Percentiles rank a stretch among this genome's conserved stretches.
Evolutionary conservation across 1,140 invertebrate genomes (phyloP).

Genomic region (Drosophila suzukii): DNA sequence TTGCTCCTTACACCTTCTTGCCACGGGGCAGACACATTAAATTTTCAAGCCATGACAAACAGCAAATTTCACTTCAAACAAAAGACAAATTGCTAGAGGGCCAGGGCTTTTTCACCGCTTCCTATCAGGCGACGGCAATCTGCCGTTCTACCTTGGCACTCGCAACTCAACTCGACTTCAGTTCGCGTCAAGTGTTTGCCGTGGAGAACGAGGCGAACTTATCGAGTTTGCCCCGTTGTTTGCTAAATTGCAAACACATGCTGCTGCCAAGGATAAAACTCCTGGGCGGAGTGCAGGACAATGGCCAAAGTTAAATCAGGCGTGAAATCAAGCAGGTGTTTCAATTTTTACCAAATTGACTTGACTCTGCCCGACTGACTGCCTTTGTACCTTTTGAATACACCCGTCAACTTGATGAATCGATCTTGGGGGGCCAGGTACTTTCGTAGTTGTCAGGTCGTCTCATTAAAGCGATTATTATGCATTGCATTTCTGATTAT

Average conservation of each 20-base stretch:
- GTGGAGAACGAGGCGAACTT: conserved; percentile 64
- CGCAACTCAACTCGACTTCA: conserved; percentile 13
- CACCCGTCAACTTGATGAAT: conserved; percentile 52
- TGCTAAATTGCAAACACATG: conserved; percentile 83
- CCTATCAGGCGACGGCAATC: conserved; percentile 68
- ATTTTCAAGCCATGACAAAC: conserved; percentile 67
- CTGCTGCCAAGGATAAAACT: conserved; percentile 47
- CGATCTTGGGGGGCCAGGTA: conserved; percentile 7
- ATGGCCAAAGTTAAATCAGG: conserved; percentile 80
- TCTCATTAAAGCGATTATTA: conserved; percentile 79
- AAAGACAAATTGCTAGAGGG: conserved; percentile 77
- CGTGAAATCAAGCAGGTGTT: conserved; percentile 82
- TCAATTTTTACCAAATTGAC: conserved; percentile 82
- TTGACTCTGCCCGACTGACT: conserved; percentile 38
- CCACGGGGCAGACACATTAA: conserved; percentile 57
- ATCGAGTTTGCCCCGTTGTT: conserved; percentile 71
- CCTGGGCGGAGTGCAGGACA: conserved; percentile 48
- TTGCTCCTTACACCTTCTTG: not conserved
- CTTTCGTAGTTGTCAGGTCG: conserved; percentile 58
- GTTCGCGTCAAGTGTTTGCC: conserved; percentile 73
- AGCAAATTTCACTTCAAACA: conserved; percentile 82
- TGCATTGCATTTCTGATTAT: conserved; percentile 77
- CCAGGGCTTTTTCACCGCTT: conserved; percentile 49
- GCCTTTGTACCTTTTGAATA: conserved; percentile 1
- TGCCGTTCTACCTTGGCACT: conserved; percentile 41